Evolutionary conservation across 2,113 vertebrate species (phyloP).

Genomic region (Noturus placidus): DNA sequence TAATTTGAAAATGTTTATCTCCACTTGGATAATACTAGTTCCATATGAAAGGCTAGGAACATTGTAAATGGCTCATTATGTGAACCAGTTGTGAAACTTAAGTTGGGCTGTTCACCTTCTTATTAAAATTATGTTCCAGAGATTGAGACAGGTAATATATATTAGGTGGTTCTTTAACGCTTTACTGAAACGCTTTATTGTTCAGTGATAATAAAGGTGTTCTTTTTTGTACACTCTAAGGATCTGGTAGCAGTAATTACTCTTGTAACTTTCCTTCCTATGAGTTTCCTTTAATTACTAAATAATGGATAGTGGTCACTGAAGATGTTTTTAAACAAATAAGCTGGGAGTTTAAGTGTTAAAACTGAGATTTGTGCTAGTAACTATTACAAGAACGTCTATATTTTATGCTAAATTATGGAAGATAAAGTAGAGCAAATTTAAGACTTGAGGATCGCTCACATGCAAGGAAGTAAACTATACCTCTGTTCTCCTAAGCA

Average conservation of each 20-base stretch:
- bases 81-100: background rate
- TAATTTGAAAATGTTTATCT: background rate
- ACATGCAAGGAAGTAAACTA: constrained; percentile 21
- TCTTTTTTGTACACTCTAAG: background rate
- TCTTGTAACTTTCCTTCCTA: background rate
- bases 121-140: background rate
- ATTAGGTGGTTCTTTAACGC: background rate
- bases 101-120: background rate
- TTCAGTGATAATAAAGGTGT: background rate
- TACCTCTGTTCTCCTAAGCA: constrained; percentile 4
- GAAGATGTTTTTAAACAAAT: background rate
- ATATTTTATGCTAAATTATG: background rate
- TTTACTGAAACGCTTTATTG: background rate
- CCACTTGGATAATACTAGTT: background rate
- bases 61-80: background rate
- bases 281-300: background rate
- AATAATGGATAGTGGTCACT: background rate
- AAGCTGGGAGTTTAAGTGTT: background rate
- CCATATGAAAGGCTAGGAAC: background rate
- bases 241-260: too few relatives aligned
- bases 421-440: background rate
- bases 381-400: background rate
- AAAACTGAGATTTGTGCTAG: background rate
- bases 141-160: background rate
- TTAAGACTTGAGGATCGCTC: background rate